Base-by-base conservation (phyloP, 2,113 vertebrate species). In the Perccottus glenii region DNA sequence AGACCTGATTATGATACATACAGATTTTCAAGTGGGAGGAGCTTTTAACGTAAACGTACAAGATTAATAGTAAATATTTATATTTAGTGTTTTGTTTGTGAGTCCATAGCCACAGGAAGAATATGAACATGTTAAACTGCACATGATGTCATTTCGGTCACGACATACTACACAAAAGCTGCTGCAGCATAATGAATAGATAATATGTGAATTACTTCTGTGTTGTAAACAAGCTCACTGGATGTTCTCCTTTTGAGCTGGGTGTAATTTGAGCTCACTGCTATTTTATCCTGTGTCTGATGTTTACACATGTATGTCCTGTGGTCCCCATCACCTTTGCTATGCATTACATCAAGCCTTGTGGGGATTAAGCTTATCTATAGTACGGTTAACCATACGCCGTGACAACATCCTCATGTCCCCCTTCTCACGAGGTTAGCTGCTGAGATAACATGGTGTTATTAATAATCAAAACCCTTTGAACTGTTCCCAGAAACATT, bases 341-440 rank as follows among this genome's bases (percentile, higher is more conserved):
- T 78, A 67, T 87, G 83, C 81, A 81, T 85, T 85, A 60, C 74
- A 75, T 71, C 16, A 32, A 65, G 70, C 69, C 79, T 50, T 11
- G 70, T 57, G 33, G 68, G 84, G 75, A 86, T 86, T 84, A 85
- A 60, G 74, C 82, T 86, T 85, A 87, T 90, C 85, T 88, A 44
- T 42, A 64, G 53, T 38, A 53, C 42, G 64, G 84, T 76, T 86
- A 78, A 75, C 75, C 84, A 73, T 73, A 67, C 65, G 55, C 67
- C 59, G 36, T 85, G 82, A 84, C 86, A 86, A 80, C 78, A 83
- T 77, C 69, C 75, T 75, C 71, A 51, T 75, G 80, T 77, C 68
- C 40, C 52, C 60, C 78, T 86, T 85, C 83, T 90, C 86, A 38
- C 60, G 53, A 45, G 33, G 85, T 76, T 70, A 66, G 83, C 67